phyloP scores from a whole-genome alignment of 1,140 invertebrate species.

The Dolichoris vasculosae region DNA sequence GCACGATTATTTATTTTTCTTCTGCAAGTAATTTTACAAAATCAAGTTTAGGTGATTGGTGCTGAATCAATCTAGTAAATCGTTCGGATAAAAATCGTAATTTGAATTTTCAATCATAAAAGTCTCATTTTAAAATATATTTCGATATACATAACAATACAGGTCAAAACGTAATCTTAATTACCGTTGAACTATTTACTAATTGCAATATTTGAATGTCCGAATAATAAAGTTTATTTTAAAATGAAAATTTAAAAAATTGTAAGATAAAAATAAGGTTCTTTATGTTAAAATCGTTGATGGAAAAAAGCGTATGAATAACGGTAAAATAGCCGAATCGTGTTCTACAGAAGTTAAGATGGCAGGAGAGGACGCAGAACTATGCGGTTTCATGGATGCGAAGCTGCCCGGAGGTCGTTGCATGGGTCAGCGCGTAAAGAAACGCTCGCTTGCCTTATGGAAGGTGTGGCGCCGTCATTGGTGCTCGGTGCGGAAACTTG shows the following conservation, averaged over 20 bases:
- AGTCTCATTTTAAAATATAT: no score
- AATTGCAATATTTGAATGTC: no score
- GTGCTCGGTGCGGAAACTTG: conserved; percentile 67
- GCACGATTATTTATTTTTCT: background rate
- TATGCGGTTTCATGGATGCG: conserved; percentile 68
- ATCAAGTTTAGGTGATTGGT: background rate
- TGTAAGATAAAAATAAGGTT: no score
- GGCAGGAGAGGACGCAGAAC: conserved; percentile 59
- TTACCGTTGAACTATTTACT: no score
- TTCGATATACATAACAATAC: no score
- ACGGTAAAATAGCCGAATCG: background rate
- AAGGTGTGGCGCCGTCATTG: conserved; percentile 72
- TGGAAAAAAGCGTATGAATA: background rate
- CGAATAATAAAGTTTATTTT: no score
- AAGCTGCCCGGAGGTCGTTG: conserved; percentile 63
- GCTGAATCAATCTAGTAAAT: background rate
- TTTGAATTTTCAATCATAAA: no score
- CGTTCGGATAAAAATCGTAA: no score
- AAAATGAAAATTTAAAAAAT: no score
- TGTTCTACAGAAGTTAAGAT: conserved; percentile 24
- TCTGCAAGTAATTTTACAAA: background rate
- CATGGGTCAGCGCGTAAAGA: conserved; percentile 64
- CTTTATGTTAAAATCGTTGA: no score
- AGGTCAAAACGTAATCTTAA: no score
- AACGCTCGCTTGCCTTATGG: conserved; percentile 60